phyloP scores from a whole-genome alignment of 1,140 invertebrate genomes.

The Sinella curviseta region DNA sequence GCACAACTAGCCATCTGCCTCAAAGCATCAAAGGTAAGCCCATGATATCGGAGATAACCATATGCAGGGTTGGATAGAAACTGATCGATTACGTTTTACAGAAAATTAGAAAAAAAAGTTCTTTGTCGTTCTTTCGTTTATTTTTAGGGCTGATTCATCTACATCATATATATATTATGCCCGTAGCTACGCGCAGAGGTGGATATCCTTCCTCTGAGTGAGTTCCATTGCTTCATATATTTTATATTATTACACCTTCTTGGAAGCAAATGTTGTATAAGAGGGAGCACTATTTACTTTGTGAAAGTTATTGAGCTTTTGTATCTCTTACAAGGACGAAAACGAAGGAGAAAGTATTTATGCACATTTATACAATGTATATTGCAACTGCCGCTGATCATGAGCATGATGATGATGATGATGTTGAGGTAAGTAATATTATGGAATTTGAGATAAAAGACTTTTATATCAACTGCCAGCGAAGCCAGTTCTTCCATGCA shows the following conservation, averaged over 20 bases:
- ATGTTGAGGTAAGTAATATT: conserved; percentile 20
- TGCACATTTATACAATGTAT: background rate
- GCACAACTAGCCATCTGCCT: too few relatives aligned
- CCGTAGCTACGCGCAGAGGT: background rate
- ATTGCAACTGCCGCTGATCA: background rate
- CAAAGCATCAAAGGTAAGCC: too few relatives aligned
- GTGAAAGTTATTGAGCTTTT: background rate
- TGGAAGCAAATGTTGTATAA: background rate
- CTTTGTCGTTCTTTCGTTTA: background rate
- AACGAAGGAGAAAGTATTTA: too few relatives aligned
- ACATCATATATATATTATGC: background rate
- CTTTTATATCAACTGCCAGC: background rate
- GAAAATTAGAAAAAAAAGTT: conserved; percentile 5
- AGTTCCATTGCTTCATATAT: background rate
- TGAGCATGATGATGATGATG: background rate
- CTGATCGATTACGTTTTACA: background rate
- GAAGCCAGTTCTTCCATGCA: background rate
- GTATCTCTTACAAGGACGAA: background rate
- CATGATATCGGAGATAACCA: too few relatives aligned
- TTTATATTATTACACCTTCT: background rate
- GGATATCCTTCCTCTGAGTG: too few relatives aligned
- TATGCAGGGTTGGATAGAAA: background rate
- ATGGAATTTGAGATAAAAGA: conserved; percentile 18
- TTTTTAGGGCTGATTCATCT: conserved; percentile 6
- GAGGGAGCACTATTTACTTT: background rate